Percentiles rank a stretch among this genome's conserved stretches.
phyloP scores from a whole-genome alignment of 2,888 invertebrate genomes.

The Hipparchia sbordonii region DNA sequence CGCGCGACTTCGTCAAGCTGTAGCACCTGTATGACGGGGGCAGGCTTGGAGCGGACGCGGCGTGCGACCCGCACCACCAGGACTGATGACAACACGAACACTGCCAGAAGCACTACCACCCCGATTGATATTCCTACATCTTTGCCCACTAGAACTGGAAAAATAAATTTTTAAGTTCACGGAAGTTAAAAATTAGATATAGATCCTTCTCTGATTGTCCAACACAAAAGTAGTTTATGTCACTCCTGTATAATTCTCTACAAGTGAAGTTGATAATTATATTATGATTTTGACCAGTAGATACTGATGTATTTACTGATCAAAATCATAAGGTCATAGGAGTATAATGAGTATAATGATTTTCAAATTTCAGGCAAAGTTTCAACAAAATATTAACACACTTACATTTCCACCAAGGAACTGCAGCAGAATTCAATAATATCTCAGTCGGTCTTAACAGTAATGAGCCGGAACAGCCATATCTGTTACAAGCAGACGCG shows the following conservation, averaged over 20 bases:
- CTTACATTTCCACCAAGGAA: constrained; percentile 76
- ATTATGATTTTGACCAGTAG: too few relatives aligned
- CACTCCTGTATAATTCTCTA: too few relatives aligned
- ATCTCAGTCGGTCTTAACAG: constrained; percentile 68
- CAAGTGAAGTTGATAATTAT: too few relatives aligned
- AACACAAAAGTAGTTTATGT: too few relatives aligned
- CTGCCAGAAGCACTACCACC: constrained; percentile 61
- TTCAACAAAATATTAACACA: neutral
- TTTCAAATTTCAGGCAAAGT: neutral
- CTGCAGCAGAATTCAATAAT: constrained; percentile 61
- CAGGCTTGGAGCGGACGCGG: constrained; percentile 59
- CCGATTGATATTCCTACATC: constrained; percentile 75
- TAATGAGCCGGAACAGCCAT: constrained; percentile 69
- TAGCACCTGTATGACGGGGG: constrained; percentile 73
- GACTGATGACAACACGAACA: constrained; percentile 64
- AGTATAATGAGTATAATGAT: neutral
- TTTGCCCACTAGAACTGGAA: constrained; percentile 67
- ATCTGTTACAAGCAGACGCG: constrained; percentile 72
- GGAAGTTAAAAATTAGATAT: too few relatives aligned
- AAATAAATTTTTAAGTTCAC: neutral
- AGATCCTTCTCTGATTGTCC: too few relatives aligned
- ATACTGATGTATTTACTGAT: too few relatives aligned
- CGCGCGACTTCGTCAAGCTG: constrained; percentile 73
- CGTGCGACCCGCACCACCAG: constrained; percentile 59
- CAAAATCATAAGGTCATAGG: too few relatives aligned